Evolutionary conservation across 1,140 invertebrate genomes (phyloP).

Genomic region (Ceratina australensis): DNA sequence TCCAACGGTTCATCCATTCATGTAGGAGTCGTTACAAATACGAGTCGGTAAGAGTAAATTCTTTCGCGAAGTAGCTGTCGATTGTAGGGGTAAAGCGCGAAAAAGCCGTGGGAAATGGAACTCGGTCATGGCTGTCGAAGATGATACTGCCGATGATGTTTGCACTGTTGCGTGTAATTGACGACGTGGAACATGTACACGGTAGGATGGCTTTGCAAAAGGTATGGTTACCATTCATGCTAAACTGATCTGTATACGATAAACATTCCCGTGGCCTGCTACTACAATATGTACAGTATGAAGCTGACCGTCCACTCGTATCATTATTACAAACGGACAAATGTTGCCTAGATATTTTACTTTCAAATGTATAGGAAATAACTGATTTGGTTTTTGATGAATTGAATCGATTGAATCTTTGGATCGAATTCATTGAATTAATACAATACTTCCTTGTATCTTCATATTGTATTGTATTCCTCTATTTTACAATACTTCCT

Average conservation of each 20-base stretch:
- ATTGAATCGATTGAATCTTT: no score
- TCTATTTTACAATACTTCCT: no score
- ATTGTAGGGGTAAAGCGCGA: background rate
- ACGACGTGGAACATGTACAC: conserved; percentile 1
- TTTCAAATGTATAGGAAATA: no score
- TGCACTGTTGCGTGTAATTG: background rate
- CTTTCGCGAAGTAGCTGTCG: background rate
- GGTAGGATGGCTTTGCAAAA: background rate
- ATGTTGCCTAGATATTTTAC: no score
- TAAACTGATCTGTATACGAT: conserved; percentile 11
- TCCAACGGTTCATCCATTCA: background rate
- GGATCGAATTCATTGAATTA: no score
- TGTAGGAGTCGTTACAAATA: background rate
- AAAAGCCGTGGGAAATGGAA: background rate
- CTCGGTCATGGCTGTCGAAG: conserved; percentile 25
- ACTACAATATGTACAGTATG: no score
- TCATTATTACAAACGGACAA: no score
- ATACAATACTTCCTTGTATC: no score
- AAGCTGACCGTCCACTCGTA: no score
- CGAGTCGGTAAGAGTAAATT: background rate
- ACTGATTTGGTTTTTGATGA: no score
- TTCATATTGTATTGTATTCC: no score
- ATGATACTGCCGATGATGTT: background rate
- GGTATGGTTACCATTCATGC: background rate
- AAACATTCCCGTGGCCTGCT: background rate